phyloP scores from a whole-genome alignment of 1,140 invertebrate species.

The Belonocnema kinseyi region DNA sequence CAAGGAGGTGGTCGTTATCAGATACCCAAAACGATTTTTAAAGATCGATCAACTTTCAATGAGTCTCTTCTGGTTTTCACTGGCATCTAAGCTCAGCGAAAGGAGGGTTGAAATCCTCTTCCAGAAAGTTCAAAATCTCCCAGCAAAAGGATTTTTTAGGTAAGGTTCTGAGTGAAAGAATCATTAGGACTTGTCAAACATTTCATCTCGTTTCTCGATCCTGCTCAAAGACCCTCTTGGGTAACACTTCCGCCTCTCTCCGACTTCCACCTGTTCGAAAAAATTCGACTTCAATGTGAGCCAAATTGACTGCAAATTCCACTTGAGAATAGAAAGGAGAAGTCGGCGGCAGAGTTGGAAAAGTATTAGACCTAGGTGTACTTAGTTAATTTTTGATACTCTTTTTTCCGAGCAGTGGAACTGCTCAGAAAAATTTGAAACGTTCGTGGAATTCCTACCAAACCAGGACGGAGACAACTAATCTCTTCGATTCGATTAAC shows the following conservation, averaged over 20 bases:
- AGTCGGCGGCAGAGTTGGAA: conserved; percentile 11
- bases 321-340: not conserved
- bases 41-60: no score
- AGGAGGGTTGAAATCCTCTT: conserved; percentile 25
- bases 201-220: not conserved
- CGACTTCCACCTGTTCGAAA: not conserved
- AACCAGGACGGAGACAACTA: not conserved
- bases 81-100: not conserved
- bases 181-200: conserved; percentile 2
- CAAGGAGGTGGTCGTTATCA: not conserved
- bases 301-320: not conserved
- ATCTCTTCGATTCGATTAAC: not conserved
- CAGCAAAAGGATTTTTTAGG: not conserved
- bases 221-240: conserved; percentile 26
- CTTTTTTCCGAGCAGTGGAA: not conserved
- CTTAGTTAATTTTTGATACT: conserved; percentile 19
- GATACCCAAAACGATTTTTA: no score
- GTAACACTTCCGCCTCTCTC: not conserved
- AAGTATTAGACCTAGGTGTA: conserved; percentile 29
- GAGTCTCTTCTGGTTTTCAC: no score
- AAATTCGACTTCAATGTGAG: not conserved
- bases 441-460: conserved; percentile 13
- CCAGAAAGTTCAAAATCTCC: not conserved
- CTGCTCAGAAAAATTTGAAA: not conserved
- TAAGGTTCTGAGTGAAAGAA: not conserved